Base-by-base conservation (phyloP, 2,888 invertebrate genomes). In the Leptinotarsa juncta region DNA sequence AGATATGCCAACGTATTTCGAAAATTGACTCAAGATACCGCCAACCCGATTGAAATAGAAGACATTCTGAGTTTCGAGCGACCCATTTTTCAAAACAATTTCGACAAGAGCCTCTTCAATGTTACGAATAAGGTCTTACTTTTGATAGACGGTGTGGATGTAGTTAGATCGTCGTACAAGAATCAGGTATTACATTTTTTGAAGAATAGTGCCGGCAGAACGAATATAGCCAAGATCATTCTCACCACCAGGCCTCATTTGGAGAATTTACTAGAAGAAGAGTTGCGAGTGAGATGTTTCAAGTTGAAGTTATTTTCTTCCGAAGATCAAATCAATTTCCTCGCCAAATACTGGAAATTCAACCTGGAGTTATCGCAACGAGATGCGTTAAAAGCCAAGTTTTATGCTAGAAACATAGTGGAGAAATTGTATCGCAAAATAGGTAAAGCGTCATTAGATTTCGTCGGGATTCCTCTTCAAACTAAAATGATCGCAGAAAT, bases 401-500 rank as follows among this genome's bases (percentile, higher is more conserved):
- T 3, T 12, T 71, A 68, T 26, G 67, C 74, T 1, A 18, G 16
- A 32, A 20, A 23, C 20, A 32, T 74, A 16, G 67, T 68, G 14
- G 15, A 7, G 3, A 23, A 67, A 51, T 55, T 74, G 60, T 14
- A 15, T 20, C 66, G 55, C 18, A 49, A n/a, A 48, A 67, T 57
- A 23, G 51, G 67, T 15, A 26, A 4, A 1, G 48, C n/a, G 16
- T 23, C 60, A 12, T 14, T n/a, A 14, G 42, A 49, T 15, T 71
- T 65, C 51, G 15, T 70, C 4, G 74, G 66, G 3, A 70, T 74
- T 50, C 74, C 74, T 26, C 60, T 74, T 15, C 70, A 73, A 18
- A 70, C 62, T 4, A 62, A 66, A 57, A 73, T 73, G 70, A 51
- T 73, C 15, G 74, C 67, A 3, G 74, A 74, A 15, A 68, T 74